A percentile compares a stretch with the other conserved stretches of the same genome.
These are phyloP conservation scores for Rhea americana DNA, from an alignment of 2,113 vertebrate species.

Conservation along the genomic window DNA sequence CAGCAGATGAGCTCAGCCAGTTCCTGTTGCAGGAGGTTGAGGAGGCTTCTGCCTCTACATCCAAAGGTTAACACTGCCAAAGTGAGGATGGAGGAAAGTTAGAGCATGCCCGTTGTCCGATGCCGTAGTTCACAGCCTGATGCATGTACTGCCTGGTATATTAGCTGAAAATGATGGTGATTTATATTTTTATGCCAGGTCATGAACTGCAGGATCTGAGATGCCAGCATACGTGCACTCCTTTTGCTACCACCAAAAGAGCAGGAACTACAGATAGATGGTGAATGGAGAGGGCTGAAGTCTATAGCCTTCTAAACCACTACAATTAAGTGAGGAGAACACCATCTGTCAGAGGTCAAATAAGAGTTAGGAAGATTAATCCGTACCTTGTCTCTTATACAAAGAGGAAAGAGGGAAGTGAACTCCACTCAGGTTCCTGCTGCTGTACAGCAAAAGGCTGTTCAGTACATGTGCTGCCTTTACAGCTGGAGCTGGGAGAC, in stretches of 20 bases:
- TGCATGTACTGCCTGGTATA: neutral
- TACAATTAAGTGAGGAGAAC: slow-evolving; percentile 1
- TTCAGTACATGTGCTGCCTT: neutral
- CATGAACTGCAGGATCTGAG: neutral
- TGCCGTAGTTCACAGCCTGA: neutral
- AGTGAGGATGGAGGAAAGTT: neutral
- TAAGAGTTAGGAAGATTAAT: neutral
- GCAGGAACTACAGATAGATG: neutral
- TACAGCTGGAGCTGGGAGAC: neutral
- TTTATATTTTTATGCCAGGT: neutral
- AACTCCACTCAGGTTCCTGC: neutral
- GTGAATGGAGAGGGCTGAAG: neutral
- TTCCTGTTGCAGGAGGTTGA: neutral
- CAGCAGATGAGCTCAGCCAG: neutral
- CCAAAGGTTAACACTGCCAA: neutral
- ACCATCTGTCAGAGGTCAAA: neutral
- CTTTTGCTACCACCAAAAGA: neutral
- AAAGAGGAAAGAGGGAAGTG: neutral
- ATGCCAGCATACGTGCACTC: neutral
- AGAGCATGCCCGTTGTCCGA: neutral
- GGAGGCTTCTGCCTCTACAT: neutral
- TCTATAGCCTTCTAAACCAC: neutral
- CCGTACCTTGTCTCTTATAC: neutral
- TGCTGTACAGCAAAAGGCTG: neutral
- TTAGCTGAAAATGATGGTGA: neutral